Conservation (phyloP, 2,888 invertebrate genomes). For the Xanthostigma xanthostigma region DNA sequence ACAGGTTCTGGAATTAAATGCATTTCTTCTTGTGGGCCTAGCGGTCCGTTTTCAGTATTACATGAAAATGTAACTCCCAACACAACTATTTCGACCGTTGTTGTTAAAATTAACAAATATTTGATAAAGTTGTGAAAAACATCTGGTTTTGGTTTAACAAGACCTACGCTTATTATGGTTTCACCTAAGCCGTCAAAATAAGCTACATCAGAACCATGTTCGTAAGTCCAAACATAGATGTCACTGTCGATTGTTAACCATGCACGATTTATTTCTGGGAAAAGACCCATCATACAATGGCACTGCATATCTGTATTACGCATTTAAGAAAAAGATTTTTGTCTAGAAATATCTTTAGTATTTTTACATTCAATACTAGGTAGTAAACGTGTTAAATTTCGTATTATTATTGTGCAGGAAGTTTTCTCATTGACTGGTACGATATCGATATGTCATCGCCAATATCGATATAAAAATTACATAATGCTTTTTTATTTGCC, state of each 20-base stretch:
- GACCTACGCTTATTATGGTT: slow-evolving; percentile 83
- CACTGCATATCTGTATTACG: slow-evolving; percentile 70
- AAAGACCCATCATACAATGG: slow-evolving; percentile 93
- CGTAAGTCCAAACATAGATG: slow-evolving; percentile 96
- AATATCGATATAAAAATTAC: no score
- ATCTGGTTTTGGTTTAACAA: slow-evolving; percentile 75
- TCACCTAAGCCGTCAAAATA: slow-evolving; percentile 93
- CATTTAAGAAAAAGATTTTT: no score
- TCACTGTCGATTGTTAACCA: slow-evolving; percentile 97
- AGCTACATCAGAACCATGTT: slow-evolving; percentile 86
- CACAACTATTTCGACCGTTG: slow-evolving; percentile 87
- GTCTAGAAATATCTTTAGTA: no score
- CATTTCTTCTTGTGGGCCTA: slow-evolving; percentile 53
- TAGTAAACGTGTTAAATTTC: no score
- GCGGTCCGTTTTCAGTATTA: slow-evolving; percentile 31
- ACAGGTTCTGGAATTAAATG: slow-evolving; percentile 90
- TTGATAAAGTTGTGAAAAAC: slow-evolving; percentile 85
- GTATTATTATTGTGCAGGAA: no score
- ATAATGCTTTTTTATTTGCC: no score
- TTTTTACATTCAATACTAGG: no score
- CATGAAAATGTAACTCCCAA: slow-evolving; percentile 54
- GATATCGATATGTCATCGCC: no score
- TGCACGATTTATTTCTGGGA: slow-evolving; percentile 89
- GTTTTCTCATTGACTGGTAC: no score
- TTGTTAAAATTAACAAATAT: slow-evolving; percentile 80